Conservation (phyloP, 2,797 vertebrate genomes). For the Salmo trutta region DNA sequence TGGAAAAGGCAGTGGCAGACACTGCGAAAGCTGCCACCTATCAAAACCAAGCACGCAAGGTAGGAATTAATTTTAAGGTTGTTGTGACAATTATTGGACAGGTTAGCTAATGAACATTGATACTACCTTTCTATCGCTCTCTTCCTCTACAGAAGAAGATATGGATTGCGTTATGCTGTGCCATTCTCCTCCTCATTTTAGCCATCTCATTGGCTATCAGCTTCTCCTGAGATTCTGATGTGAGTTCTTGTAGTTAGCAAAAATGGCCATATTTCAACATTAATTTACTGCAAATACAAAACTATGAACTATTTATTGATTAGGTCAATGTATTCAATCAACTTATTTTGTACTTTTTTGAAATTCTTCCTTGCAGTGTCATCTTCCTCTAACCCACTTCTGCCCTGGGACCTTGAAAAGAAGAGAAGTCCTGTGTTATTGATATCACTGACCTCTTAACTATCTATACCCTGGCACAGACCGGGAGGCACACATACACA, state of each 20-base stretch:
- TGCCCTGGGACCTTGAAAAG: slow-evolving; percentile 16
- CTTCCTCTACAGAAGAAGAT: slow-evolving; percentile 81
- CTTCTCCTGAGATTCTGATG: slow-evolving; percentile 48
- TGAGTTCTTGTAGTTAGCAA: slow-evolving; percentile 5
- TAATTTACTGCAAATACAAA: no score
- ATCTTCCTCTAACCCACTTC: slow-evolving; percentile 25
- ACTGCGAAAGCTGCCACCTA: slow-evolving; percentile 71
- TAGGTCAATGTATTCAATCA: not conserved
- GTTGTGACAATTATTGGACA: not conserved
- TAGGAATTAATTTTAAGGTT: slow-evolving; percentile 42
- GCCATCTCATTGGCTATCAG: slow-evolving; percentile 58
- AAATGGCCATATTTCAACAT: no score
- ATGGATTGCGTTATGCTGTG: slow-evolving; percentile 78
- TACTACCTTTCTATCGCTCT: not conserved
- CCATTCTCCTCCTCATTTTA: slow-evolving; percentile 76
- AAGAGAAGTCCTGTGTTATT: slow-evolving; percentile 30
- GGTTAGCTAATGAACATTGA: not conserved
- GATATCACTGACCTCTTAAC: slow-evolving; percentile 30
- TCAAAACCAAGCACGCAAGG: slow-evolving; percentile 82
- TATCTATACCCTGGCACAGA: slow-evolving; percentile 22
- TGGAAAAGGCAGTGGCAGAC: slow-evolving; percentile 79
- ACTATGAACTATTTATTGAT: no score
- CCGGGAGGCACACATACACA: slow-evolving; percentile 13
- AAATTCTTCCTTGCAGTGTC: not conserved
- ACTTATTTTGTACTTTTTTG: not conserved